These are phyloP conservation scores for Macquaria ambigua DNA, from an alignment of 2,113 vertebrate species.

Conservation along the genomic window DNA sequence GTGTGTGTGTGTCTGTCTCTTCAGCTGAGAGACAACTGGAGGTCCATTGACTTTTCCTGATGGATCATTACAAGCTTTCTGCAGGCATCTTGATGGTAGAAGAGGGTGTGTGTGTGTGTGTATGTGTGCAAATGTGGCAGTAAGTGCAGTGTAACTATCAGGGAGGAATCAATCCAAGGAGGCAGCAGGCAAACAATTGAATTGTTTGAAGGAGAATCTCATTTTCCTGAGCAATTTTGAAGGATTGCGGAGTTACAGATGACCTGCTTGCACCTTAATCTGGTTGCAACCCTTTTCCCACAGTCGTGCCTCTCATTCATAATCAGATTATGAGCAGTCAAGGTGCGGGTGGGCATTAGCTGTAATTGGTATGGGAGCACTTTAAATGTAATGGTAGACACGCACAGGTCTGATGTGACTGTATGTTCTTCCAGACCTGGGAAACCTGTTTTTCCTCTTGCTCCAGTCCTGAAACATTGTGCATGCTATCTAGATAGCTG, in stretches of 20 bases:
- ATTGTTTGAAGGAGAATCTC: conserved; percentile 77
- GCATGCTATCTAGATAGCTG: conserved; percentile 26
- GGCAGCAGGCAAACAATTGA: conserved; percentile 73
- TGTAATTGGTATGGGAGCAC: conserved; percentile 34
- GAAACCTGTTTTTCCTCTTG: conserved; percentile 7
- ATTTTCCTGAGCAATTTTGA: conserved; percentile 61
- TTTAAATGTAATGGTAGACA: conserved; percentile 52
- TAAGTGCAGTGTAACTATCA: conserved; percentile 74
- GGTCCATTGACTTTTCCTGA: conserved; percentile 59
- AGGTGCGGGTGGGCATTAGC: conserved; percentile 56
- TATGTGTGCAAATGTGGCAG: conserved; percentile 49
- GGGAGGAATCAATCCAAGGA: conserved; percentile 68
- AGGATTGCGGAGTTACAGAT: conserved; percentile 61
- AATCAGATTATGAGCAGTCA: conserved; percentile 52
- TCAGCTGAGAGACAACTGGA: conserved; percentile 55
- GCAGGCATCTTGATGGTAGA: conserved; percentile 44
- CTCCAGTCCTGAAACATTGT: not conserved
- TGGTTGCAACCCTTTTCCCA: conserved; percentile 60
- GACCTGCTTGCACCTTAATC: conserved; percentile 56
- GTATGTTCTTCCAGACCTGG: not conserved
- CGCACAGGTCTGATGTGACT: conserved; percentile 2
- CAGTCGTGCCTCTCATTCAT: conserved; percentile 31
- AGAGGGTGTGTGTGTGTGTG: conserved; percentile 1
- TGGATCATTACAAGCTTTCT: conserved; percentile 65
- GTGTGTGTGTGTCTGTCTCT: conserved; percentile 10